Base-by-base conservation (phyloP, 2,113 vertebrate genomes). In the Phalacrocorax carbo region DNA sequence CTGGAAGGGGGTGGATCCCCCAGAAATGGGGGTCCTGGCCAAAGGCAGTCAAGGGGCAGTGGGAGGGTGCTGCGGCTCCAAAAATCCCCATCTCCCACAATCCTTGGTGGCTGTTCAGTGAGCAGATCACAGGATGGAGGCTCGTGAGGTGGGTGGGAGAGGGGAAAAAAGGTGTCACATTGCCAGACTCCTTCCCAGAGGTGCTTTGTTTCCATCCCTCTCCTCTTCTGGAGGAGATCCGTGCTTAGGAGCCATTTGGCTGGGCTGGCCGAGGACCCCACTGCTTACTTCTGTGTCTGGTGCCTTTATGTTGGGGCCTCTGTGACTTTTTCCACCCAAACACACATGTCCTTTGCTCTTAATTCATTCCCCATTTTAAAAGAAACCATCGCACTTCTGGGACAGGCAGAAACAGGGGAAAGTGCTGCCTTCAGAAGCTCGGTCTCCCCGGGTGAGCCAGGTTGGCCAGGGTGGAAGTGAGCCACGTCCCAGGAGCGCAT, bases 51-150 rank as follows among this genome's bases (percentile, higher is more conserved):
- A 55, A 55, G 21, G 11, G 23, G 6, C 51, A 54, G 13, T 5
- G 9, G 12, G 8, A 80, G 8, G 26, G 23, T 1, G 1, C 7
- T 90, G 30, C 23, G 9, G 12, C 36, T 86, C 66, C 14, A 52
- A 8, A 85, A 82, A 22, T 15, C 15, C 17, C 7, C 6, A 7
- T n/a, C 11, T 86, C 23, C 30, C 26, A n/a, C 18, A 66, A 2
- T 27, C 26, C 15, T 29, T 1, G 1, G 34, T 9, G 15, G 34
- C 38, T 48, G 29, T 22, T 49, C 18, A 29, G 20, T 0, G 3
- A 42, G 30, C 34, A 20, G 32, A 16, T 60, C 5, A 19, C 2
- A 5, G n/a, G 30, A 66, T 11, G 29, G 46, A 60, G 20, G n/a
- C 10, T 26, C 13, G 16, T 12, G n/a, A 44, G 21, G 26, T 29